phyloP scores from a whole-genome alignment of 2,888 invertebrate genomes.

The Ptilodon capucinus region DNA sequence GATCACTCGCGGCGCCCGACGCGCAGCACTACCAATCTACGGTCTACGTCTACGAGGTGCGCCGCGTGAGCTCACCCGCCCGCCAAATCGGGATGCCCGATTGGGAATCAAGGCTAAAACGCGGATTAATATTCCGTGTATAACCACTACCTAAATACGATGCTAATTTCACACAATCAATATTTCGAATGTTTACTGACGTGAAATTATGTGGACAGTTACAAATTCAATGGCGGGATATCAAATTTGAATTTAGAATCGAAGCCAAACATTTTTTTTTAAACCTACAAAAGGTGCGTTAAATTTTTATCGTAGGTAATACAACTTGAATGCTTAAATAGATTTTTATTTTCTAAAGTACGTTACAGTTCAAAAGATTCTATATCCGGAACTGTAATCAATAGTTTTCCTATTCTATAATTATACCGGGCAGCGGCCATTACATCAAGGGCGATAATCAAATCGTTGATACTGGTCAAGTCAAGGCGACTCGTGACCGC shows the following conservation, averaged over 20 bases:
- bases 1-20: conserved; percentile 45
- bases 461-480: conserved; percentile 30
- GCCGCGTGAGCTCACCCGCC: conserved; percentile 68
- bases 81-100: conserved; percentile 69
- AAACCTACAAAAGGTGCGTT: background rate
- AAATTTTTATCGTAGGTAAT: background rate
- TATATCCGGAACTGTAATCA: conserved; percentile 51
- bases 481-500: conserved; percentile 48
- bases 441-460: conserved; percentile 44
- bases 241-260: conserved; percentile 1
- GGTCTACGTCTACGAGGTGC: conserved; percentile 47
- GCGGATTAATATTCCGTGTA: conserved; percentile 71
- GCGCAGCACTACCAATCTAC: conserved; percentile 44
- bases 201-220: conserved; percentile 45
- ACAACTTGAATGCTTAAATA: conserved; percentile 12
- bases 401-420: conserved; percentile 47
- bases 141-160: conserved; percentile 63
- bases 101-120: conserved; percentile 77
- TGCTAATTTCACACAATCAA: conserved; percentile 69
- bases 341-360: conserved; percentile 32
- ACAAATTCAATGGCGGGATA: conserved; percentile 4
- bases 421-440: conserved; percentile 37
- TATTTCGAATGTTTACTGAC: conserved; percentile 53
- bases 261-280: background rate
- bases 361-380: conserved; percentile 39